Percentiles rank a stretch among this genome's conserved stretches.
phyloP scores from a whole-genome alignment of 2,113 vertebrate species.

The Pelusios castaneus region DNA sequence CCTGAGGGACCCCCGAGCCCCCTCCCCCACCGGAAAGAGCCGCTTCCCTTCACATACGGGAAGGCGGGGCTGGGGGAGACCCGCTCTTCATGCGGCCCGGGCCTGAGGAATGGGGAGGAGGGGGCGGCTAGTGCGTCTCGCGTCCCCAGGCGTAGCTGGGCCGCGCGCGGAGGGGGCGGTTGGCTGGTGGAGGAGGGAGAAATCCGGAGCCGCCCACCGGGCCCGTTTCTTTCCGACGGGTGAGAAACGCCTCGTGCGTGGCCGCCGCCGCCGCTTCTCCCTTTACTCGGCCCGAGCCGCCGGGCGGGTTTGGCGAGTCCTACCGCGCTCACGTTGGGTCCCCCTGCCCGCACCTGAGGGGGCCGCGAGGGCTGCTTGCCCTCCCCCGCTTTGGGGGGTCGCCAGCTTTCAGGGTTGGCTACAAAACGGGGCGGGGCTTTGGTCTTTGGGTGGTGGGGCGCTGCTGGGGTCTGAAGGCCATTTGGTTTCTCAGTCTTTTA shows the following conservation, averaged over 20 bases:
- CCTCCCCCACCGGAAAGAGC: not conserved
- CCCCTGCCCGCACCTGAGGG: not conserved
- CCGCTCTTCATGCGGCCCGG: too few species aligned
- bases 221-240: not conserved
- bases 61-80: not conserved
- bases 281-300: not conserved
- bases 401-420: not conserved
- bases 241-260: too few species aligned
- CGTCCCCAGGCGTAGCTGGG: too few species aligned
- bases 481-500: fast-evolving
- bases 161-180: too few species aligned
- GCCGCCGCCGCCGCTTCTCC: too few species aligned
- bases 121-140: too few species aligned
- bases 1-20: too few species aligned
- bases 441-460: not conserved
- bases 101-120: too few species aligned
- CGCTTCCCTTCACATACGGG: too few species aligned
- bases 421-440: not conserved
- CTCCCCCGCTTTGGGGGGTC: too few species aligned
- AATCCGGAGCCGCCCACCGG: not conserved
- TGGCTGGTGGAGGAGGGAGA: too few species aligned
- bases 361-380: not conserved
- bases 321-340: too few species aligned
- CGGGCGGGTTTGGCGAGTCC: not conserved
- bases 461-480: fast-evolving